Base-by-base conservation (phyloP, 2,888 invertebrate genomes). In the Eristalis tenax region DNA sequence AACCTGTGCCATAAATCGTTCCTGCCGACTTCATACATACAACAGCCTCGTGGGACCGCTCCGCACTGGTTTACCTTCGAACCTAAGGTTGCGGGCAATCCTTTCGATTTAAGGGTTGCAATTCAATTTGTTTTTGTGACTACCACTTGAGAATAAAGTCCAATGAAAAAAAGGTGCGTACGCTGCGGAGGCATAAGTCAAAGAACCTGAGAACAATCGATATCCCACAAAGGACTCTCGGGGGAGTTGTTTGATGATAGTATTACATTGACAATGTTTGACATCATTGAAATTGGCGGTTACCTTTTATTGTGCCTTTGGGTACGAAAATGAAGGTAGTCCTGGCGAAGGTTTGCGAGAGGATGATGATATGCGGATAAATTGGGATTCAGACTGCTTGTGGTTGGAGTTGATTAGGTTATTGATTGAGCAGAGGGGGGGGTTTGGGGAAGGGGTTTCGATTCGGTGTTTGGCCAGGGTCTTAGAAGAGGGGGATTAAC, bases 261-360 rank as follows among this genome's bases (percentile, higher is more conserved):
- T 40, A 87, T 87, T 87, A 87, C 73, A 87, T 69, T 83, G 87
- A 87, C 87, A 87, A 80, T 83, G 79, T 68, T 87, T 87, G 87
- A 87, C 87, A 83, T 87, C 64, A 83, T 80, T 87, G 79, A 80
- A 87, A 87, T 87, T 80, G 75, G 87, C 80, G 83, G 80, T 73
- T 87, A 83, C 83, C 79, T 83, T 83, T 80, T 79, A 76, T 63
- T 22, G 18, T 64, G 69, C 65, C 69, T 26, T 18, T 63, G 77
- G 73, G 26, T 26, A 59, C 4, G 11, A 26, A 23, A 59, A 26
- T 26, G 59, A 26, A 26, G 59, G 59, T 59, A 59, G 13, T 59
- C 59, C 26, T 59, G 26, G 26, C 4, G 15, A 59, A 15, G 59
- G 4, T 26, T 23, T 5, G 11, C 3, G 13, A 26, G 15, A 15